Base-by-base conservation (phyloP, 2,113 vertebrate genomes). In the Lepus europaeus region DNA sequence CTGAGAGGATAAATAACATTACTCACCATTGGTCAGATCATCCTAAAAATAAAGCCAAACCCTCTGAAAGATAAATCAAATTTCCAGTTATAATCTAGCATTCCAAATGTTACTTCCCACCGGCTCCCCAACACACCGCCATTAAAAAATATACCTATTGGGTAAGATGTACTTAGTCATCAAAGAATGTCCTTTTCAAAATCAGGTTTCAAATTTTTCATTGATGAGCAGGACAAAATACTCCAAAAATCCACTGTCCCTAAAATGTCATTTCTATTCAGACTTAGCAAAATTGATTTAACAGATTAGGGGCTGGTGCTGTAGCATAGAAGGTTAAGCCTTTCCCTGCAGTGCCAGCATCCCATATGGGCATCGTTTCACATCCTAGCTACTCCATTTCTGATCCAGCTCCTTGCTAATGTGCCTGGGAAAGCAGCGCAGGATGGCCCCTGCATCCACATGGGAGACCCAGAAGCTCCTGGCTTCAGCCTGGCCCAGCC, bases 1-100 rank as follows among this genome's bases (percentile, higher is more conserved):
- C 99, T 99, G 96, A 0, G 59, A 49, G 83, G 10, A 87, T 5
- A 83, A 91, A n/a, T 39, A 83, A 73, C 19, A 90, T 13, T 6
- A 69, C 36, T 33, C 25, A 90, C 8, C 39, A 70, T 3, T 64
- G 51, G 83, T 31, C 49, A 91, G 69, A 74, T 81, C 78, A 90
- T 27, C 51, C 31, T 74, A 31, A 70, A 68, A 88, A 78, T 33
- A 84, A 91, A 89, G 72, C 9, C 3, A 83, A 81, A 77, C 16
- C 19, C 31, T 51, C 11, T 20, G 36, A 81, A 93, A 93, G n/a
- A 22, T 22, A 76, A 51, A 74, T n/a, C 79, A 53, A 33, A 80
- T 27, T 49, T 69, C 74, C 66, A 83, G 29, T 70, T 53, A 77
- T n/a, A 95, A 88, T 20, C 69, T 25, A 74, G 59, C 20, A n/a